phyloP scores from a whole-genome alignment of 64 coral and sea anemone genomes.

The Acropora yongei region DNA sequence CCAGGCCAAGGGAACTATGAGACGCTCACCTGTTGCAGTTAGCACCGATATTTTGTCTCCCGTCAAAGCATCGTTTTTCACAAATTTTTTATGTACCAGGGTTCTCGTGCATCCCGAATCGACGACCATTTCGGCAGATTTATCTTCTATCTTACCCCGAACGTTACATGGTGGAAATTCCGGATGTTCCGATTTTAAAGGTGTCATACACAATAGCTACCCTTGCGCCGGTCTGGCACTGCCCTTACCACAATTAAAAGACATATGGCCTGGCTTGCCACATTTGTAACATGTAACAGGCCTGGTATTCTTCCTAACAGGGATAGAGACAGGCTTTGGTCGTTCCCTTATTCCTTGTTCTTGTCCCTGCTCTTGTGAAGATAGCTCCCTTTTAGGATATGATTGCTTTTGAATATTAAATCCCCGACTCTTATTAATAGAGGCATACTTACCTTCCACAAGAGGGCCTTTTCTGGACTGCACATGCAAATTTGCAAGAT shows the following conservation, averaged over 20 bases:
- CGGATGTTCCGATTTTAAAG: not conserved
- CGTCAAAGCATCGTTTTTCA: not conserved
- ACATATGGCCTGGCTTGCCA: not conserved
- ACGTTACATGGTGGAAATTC: not conserved
- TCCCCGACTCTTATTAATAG: too few relatives aligned
- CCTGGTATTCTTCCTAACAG: not conserved
- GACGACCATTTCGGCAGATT: conserved; percentile 3
- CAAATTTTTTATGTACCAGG: not conserved
- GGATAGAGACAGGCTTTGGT: not conserved
- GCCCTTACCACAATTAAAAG: not conserved
- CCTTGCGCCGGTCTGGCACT: not conserved
- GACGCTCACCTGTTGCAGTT: not conserved
- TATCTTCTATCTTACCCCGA: not conserved
- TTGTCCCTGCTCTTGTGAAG: too few relatives aligned
- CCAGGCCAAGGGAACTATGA: not conserved
- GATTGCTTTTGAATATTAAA: too few relatives aligned
- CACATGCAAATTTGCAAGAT: too few relatives aligned
- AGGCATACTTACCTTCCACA: too few relatives aligned
- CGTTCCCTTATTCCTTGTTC: too few relatives aligned
- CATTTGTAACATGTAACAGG: conserved; percentile 22
- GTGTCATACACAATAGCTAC: conserved; percentile 15
- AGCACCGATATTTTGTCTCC: conserved; percentile 6
- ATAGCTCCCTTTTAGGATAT: too few relatives aligned
- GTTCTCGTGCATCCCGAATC: conserved; percentile 8
- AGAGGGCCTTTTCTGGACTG: conserved; percentile 26